Evolutionary conservation across 2,888 invertebrate species (phyloP).

Genomic region (Sialis lutaria): DNA sequence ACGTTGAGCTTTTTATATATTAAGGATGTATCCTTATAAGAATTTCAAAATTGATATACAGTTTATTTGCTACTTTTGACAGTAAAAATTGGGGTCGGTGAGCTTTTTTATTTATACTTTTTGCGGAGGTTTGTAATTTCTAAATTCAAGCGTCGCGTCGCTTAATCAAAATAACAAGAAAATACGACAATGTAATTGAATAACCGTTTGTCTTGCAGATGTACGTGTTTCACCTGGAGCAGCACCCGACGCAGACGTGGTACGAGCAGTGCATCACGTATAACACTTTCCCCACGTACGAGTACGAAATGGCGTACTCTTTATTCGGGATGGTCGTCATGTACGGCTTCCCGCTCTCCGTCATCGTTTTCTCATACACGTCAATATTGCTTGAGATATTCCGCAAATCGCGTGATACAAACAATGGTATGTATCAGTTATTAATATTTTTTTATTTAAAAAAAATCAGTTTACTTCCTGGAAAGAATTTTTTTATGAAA

Average conservation of each 20-base stretch:
- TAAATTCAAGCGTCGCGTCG: no score
- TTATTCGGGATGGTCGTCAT: constrained; percentile 71
- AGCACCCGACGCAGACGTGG: constrained; percentile 67
- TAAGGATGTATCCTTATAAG: no score
- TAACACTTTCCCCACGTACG: constrained; percentile 52
- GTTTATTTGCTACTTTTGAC: no score
- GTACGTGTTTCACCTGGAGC: constrained; percentile 70
- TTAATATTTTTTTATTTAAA: background rate
- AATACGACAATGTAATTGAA: no score
- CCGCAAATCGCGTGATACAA: constrained; percentile 44
- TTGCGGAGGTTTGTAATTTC: no score
- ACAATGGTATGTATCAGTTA: constrained; percentile 26
- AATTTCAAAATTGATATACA: no score
- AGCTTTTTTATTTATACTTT: no score
- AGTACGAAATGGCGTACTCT: constrained; percentile 65
- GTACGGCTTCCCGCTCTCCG: constrained; percentile 70
- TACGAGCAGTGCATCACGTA: constrained; percentile 85
- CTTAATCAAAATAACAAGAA: no score
- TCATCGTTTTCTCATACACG: constrained; percentile 76
- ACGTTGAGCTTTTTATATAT: no score
- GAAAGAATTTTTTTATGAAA: no score
- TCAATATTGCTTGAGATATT: constrained; percentile 78
- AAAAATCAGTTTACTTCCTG: no score
- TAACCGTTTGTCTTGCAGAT: constrained; percentile 31
- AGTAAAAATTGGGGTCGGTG: no score